phyloP scores from a whole-genome alignment of 1,140 invertebrate species.

The Drosophila tropicalis region DNA sequence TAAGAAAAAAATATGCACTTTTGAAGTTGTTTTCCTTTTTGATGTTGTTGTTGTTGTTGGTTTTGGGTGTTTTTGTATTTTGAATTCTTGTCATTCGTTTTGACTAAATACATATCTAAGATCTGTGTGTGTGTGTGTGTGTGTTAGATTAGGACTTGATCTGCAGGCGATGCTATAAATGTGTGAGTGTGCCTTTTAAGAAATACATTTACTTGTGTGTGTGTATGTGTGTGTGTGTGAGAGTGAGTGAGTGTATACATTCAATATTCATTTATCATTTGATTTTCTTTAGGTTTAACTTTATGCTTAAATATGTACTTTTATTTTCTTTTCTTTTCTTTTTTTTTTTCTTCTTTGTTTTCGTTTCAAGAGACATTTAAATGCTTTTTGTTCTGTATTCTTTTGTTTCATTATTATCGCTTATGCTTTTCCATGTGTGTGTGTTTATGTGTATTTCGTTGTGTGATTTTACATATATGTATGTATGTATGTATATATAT shows the following conservation, averaged over 20 bases:
- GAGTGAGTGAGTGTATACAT: constrained; percentile 35
- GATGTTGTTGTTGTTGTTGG: constrained; percentile 20
- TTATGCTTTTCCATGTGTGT: constrained; percentile 33
- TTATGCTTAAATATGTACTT: constrained; percentile 41
- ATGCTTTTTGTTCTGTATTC: constrained; percentile 16
- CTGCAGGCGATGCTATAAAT: constrained; percentile 4
- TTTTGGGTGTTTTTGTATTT: constrained; percentile 14
- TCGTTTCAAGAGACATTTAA: constrained; percentile 34
- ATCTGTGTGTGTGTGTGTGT: constrained; percentile 11
- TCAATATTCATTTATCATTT: constrained; percentile 34
- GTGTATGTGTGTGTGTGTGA: neutral
- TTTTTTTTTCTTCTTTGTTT: neutral
- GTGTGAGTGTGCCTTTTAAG: constrained; percentile 60
- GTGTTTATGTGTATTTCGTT: constrained; percentile 48
- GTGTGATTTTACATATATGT: constrained; percentile 50
- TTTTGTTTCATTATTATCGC: constrained; percentile 47
- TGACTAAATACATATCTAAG: constrained; percentile 19
- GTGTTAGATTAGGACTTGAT: neutral
- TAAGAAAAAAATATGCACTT: constrained; percentile 68
- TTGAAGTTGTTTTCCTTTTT: constrained; percentile 21
- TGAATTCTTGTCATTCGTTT: constrained; percentile 6
- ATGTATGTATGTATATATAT: constrained; percentile 38
- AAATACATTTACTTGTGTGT: constrained; percentile 60
- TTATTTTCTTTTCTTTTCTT: neutral
- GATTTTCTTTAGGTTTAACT: constrained; percentile 29